A percentile compares a stretch with the other conserved stretches of the same genome.
phyloP scores from a whole-genome alignment of 2,888 invertebrate species.

The Rhingia rostrata region DNA sequence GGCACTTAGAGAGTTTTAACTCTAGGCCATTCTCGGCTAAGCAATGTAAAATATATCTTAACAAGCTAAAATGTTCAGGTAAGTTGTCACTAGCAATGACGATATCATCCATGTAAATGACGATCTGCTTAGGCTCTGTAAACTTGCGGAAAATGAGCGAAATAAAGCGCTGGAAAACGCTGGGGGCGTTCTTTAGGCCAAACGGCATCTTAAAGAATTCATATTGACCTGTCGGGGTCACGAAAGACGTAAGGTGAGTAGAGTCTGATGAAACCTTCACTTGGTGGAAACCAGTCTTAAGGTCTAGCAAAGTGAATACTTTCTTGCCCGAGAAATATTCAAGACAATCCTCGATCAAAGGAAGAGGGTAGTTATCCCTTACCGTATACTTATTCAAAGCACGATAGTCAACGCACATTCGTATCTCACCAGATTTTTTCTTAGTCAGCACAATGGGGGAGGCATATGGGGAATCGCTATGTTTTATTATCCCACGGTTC shows the following conservation, averaged over 20 bases:
- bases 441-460: conserved; percentile 11
- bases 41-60: neutral
- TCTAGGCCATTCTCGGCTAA: neutral
- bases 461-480: conserved; percentile 22
- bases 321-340: conserved; percentile 11
- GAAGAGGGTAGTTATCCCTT: conserved; percentile 18
- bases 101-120: conserved; percentile 15
- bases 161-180: conserved; percentile 15
- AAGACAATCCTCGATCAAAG: conserved; percentile 27
- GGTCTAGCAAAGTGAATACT: conserved; percentile 9
- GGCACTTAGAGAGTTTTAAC: conserved; percentile 33
- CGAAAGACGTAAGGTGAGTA: conserved; percentile 12
- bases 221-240: conserved; percentile 11
- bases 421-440: conserved; percentile 20
- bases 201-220: conserved; percentile 9
- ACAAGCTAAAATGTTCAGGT: neutral
- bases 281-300: conserved; percentile 29
- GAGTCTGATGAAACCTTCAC: neutral
- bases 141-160: neutral
- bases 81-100: neutral
- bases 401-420: conserved; percentile 39
- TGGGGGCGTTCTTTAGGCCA: conserved; percentile 12
- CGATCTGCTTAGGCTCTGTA: neutral
- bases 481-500: neutral
- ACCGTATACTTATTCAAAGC: conserved; percentile 23